Conservation (phyloP, 2,888 invertebrate species). For the Parochlus steinenii region DNA sequence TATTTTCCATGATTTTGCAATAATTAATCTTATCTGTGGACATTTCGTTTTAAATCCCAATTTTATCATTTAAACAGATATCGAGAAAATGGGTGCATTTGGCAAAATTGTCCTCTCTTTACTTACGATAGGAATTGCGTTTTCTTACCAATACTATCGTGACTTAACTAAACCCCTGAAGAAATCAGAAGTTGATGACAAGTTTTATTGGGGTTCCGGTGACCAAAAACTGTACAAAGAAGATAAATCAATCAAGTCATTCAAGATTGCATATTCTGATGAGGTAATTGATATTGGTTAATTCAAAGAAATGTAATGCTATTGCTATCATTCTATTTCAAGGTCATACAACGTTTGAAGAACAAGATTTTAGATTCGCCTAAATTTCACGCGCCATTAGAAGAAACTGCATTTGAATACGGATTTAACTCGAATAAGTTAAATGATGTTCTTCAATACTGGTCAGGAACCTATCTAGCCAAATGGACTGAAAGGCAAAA, state of each 20-base stretch:
- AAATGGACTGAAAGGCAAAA: slow-evolving; percentile 48
- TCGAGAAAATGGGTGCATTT: slow-evolving; percentile 1
- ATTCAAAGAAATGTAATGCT: neutral
- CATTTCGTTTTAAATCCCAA: neutral
- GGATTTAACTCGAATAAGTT: slow-evolving; percentile 62
- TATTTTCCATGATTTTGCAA: no score
- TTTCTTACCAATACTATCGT: slow-evolving; percentile 23
- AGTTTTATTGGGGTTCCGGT: slow-evolving; percentile 26
- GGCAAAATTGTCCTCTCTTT: neutral
- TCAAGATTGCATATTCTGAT: slow-evolving; percentile 13
- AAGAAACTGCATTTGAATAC: slow-evolving; percentile 55
- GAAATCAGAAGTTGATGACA: slow-evolving; percentile 19
- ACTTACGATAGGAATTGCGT: slow-evolving; percentile 16
- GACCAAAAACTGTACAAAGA: slow-evolving; percentile 21
- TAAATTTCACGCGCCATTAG: slow-evolving; percentile 39
- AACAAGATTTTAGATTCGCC: slow-evolving; percentile 37
- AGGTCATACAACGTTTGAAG: slow-evolving; percentile 42
- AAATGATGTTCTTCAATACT: slow-evolving; percentile 51
- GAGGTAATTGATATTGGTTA: no score
- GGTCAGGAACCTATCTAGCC: slow-evolving; percentile 56
- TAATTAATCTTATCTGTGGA: neutral
- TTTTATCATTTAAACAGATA: neutral
- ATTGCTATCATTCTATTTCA: slow-evolving; percentile 5
- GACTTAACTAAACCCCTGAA: slow-evolving; percentile 20
- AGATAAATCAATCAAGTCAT: slow-evolving; percentile 19